Base-by-base conservation (phyloP, 2,888 invertebrate species). In the Hesperia comma region DNA sequence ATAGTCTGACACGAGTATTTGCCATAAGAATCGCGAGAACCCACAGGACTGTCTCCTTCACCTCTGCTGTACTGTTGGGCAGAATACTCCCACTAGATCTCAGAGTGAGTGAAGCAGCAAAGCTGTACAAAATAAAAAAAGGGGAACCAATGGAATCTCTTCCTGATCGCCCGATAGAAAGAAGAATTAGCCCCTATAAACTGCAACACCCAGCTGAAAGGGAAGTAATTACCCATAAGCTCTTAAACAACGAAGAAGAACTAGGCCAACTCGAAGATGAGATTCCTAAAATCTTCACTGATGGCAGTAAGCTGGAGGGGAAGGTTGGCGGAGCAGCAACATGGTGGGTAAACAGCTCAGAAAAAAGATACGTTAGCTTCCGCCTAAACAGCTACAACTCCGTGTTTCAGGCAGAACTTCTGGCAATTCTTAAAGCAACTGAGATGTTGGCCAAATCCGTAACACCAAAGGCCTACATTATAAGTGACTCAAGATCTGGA, bases 261-360 rank as follows among this genome's bases (percentile, higher is more conserved):
- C 2, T 56, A 1, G n/a, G 10, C 4, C 2, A 56, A 3, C 3
- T 56, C 15, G 26, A 21, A 1, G 5, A 26, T 1, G 19, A 21
- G 8, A 32, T n/a, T 4, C 57, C 57, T 14, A 40, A 62, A 6
- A 57, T 72, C 1, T 74, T 63, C 21, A 73, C 71, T 0, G 73
- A 74, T 41, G 72, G 72, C 7, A 72, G 73, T 21, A 73, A 74
- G 49, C 64, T 70, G 0, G 69, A 69, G 6, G 69, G 66, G 1
- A 70, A 64, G 56, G 72, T 72, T 0, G 74, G 71, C 10, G 72
- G 71, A 0, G 73, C 72, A 12, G 33, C 70, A 0, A 63, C 73
- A 1, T 62, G 63, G 54, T 73, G 69, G 70, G 49, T 68, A 19
- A 37, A 61, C 2, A 68, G 63, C 0, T 15, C 8, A 6, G 74